Evolutionary conservation across 1,140 invertebrate species (phyloP), one percentile per base, ranked within the genome.

Genomic region (Oryctes rhinoceros): DNA sequence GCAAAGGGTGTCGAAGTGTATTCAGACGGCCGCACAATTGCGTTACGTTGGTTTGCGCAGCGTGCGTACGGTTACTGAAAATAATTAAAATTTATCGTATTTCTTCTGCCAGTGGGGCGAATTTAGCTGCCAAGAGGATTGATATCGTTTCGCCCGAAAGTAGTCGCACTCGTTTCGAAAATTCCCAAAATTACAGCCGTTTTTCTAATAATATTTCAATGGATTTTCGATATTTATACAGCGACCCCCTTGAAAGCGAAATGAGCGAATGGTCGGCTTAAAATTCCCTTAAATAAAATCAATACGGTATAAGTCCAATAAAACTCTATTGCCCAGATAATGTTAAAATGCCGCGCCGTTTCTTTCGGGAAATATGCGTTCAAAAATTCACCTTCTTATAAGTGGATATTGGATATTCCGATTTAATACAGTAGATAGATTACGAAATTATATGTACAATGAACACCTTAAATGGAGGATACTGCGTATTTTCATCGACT

Each of bases 221-320:
- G 49, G 49, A 53, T 53, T 53, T 2, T 13, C 49, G n/a, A 53
- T 53, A 53, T 53, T 53, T 53, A n/a, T 53, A 53, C 49, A 4
- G 0, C 49, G 6, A 53, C 39, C 39, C 39, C 39, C 39, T 3
- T 5, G 39, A 9, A 15, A n/a, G n/a, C 49, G 49, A 53, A 53
- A 53, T n/a, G 49, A n/a, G n/a, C 11, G n/a, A 53, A 13, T 15
- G n/a, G 49, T 53, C 49, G 49, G 49, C n/a, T 53, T 53, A n/a
- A 53, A 44, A 53, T n/a, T n/a, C n/a, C 9, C 49, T 53, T 53
- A 53, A 53, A 53, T 53, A 15, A 53, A 53, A 53, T 53, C 49
- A 53, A n/a, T 53, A 53, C 0, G 1, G n/a, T 53, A 4, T 53
- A 53, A 53, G 4, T 53, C n/a, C 49, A 13, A 53, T 13, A n/a